Percentiles rank a stretch among this genome's conserved stretches.
Evolutionary conservation across 2,888 invertebrate genomes (phyloP).

Genomic region (Hedya salicella): DNA sequence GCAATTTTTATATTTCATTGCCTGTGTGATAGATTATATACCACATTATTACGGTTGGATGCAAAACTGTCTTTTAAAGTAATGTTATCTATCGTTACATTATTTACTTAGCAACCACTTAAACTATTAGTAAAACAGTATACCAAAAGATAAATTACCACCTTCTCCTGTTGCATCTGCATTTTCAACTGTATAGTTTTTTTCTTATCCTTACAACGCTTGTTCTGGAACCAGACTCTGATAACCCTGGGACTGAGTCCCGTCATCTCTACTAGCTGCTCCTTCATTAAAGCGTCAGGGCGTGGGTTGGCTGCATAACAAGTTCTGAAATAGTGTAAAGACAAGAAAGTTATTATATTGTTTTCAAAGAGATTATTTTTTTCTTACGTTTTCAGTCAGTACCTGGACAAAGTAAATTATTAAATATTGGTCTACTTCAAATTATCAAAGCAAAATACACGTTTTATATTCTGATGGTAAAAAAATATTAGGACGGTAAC

Average conservation of each 20-base stretch:
- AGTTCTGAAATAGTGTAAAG: conserved; percentile 83
- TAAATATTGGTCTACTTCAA: no score
- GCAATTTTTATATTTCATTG: no score
- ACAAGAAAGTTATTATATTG: neutral
- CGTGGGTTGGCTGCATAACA: conserved; percentile 99
- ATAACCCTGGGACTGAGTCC: conserved; percentile 98
- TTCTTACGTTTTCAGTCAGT: neutral
- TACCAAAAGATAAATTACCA: conserved; percentile 73
- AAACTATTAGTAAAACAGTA: conserved; percentile 34
- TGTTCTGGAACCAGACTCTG: conserved; percentile 99
- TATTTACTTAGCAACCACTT: neutral
- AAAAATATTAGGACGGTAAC: no score
- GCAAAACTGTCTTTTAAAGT: no score
- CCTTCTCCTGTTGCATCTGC: conserved; percentile 99
- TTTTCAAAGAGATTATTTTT: neutral
- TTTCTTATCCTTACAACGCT: conserved; percentile 98
- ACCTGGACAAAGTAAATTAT: neutral
- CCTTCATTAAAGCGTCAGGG: conserved; percentile 99
- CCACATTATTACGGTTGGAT: no score
- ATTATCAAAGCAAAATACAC: no score
- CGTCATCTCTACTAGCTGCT: conserved; percentile 99
- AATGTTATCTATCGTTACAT: no score
- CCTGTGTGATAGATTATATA: no score
- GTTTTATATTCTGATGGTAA: no score
- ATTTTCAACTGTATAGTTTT: conserved; percentile 98